A percentile compares a stretch with the other conserved stretches of the same genome.
Evolutionary conservation across 2,888 invertebrate species (phyloP).

Genomic region (Apamea monoglypha): DNA sequence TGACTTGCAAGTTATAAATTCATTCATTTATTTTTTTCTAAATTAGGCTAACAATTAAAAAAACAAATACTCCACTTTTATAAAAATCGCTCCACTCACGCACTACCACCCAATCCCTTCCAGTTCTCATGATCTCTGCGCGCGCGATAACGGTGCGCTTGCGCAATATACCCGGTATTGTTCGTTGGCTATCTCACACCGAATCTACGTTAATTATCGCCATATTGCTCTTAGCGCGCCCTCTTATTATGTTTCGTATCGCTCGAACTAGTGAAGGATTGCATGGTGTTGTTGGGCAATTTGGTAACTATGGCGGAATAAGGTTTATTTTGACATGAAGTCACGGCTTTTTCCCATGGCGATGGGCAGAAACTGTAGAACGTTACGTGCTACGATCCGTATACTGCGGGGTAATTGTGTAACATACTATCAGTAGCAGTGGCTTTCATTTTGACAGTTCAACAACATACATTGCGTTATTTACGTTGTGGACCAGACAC

Average conservation of each 20-base stretch:
- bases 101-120: slow-evolving; percentile 27
- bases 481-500: too few relatives aligned
- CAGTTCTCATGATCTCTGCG: slow-evolving; percentile 62
- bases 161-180: slow-evolving; percentile 73
- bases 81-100: slow-evolving; percentile 14
- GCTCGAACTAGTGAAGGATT: slow-evolving; percentile 57
- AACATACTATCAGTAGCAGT: too few relatives aligned
- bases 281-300: slow-evolving; percentile 40
- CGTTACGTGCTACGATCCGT: not conserved
- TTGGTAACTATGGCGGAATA: slow-evolving; percentile 9
- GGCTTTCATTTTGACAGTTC: too few relatives aligned
- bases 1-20: too few relatives aligned
- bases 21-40: too few relatives aligned
- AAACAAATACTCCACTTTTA: not conserved
- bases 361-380: not conserved
- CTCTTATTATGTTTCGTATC: slow-evolving; percentile 47
- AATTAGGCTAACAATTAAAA: too few relatives aligned
- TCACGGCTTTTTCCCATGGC: not conserved
- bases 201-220: slow-evolving; percentile 75
- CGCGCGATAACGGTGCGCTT: slow-evolving; percentile 60
- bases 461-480: too few relatives aligned
- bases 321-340: not conserved
- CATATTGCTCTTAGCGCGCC: slow-evolving; percentile 64
- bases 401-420: not conserved
- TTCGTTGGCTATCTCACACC: slow-evolving; percentile 69